These are phyloP conservation scores for Apamea anceps DNA, from an alignment of 2,888 invertebrate genomes.

Conservation along the genomic window DNA sequence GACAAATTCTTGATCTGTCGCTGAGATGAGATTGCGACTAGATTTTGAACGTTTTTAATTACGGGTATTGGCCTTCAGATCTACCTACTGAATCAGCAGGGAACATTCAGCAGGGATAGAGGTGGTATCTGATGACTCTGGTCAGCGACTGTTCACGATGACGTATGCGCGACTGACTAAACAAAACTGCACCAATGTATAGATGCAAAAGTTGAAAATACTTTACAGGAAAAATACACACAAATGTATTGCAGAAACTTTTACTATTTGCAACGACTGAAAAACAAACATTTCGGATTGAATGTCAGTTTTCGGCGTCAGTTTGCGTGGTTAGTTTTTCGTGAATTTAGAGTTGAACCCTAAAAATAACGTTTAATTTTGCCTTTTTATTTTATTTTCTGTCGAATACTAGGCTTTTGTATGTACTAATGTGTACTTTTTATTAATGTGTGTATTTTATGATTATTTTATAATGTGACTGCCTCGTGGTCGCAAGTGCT, in stretches of 20 bases:
- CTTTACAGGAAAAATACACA: background rate
- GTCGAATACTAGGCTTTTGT: background rate
- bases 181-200: background rate
- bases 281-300: slow-evolving; percentile 2
- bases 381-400: background rate
- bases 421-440: background rate
- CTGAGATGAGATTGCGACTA: no score
- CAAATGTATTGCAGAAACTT: background rate
- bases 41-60: no score
- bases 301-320: no score
- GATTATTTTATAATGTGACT: background rate
- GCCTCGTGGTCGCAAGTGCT: no score
- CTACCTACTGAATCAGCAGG: background rate
- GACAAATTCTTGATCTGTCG: no score
- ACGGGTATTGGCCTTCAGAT: background rate
- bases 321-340: background rate
- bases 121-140: background rate
- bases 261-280: background rate
- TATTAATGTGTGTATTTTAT: background rate
- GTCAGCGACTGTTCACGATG: background rate
- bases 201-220: background rate
- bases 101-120: background rate
- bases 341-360: background rate
- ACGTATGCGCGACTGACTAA: background rate
- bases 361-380: background rate